phyloP scores from a whole-genome alignment of 1,140 invertebrate genomes.

The Heliconius nattereri region DNA sequence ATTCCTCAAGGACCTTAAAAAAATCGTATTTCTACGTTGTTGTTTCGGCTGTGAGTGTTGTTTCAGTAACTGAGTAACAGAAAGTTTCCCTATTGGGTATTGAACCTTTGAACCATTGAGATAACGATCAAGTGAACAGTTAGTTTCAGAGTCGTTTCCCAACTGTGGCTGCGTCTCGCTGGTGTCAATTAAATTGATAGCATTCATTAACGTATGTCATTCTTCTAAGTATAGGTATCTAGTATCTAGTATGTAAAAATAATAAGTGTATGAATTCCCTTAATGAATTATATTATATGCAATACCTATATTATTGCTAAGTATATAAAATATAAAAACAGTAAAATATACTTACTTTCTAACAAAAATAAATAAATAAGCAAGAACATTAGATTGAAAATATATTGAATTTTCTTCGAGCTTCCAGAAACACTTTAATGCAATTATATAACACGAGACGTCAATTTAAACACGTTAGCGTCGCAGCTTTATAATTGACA shows the following conservation, averaged over 20 bases:
- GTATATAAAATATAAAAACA: neutral
- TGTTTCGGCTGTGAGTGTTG: too few relatives aligned
- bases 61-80: too few relatives aligned
- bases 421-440: constrained; percentile 25
- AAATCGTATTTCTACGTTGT: too few relatives aligned
- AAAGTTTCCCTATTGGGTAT: too few relatives aligned
- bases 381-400: constrained; percentile 14
- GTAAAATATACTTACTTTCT: neutral
- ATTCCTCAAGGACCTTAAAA: too few relatives aligned
- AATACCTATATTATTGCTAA: too few relatives aligned
- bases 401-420: constrained; percentile 28
- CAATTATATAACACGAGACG: constrained; percentile 33
- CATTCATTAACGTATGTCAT: neutral
- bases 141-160: too few relatives aligned
- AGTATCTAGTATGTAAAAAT: too few relatives aligned
- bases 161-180: neutral
- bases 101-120: too few relatives aligned
- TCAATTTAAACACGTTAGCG: constrained; percentile 22
- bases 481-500: constrained; percentile 26
- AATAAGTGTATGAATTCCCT: too few relatives aligned
- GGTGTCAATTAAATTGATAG: neutral
- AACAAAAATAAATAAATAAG: neutral
- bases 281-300: too few relatives aligned
- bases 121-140: too few relatives aligned
- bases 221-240: neutral